phyloP scores from a whole-genome alignment of 1,140 invertebrate genomes.

The Argopecten irradians region DNA sequence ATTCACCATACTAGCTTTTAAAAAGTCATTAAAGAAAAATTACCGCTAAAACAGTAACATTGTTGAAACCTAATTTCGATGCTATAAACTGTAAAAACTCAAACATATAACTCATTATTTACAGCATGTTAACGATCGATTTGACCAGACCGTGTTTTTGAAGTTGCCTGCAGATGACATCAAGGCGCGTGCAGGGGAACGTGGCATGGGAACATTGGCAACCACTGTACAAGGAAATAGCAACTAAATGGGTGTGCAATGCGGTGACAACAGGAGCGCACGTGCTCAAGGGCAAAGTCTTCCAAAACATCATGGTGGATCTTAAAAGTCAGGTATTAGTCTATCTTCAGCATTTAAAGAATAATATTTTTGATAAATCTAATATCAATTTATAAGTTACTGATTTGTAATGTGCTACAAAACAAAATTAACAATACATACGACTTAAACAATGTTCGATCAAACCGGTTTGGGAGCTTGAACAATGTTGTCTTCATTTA shows the following conservation, averaged over 20 bases:
- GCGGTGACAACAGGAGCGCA: constrained; percentile 73
- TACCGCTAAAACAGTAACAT: too few species aligned
- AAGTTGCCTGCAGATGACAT: neutral
- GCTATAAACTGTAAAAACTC: too few species aligned
- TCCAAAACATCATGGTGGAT: constrained; percentile 75
- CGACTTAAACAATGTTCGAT: neutral
- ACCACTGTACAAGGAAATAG: constrained; percentile 58
- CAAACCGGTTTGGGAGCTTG: neutral
- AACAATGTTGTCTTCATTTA: neutral
- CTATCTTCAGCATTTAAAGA: neutral
- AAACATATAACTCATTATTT: too few species aligned
- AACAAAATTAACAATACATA: neutral
- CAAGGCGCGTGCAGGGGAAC: neutral
- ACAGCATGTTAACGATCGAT: neutral
- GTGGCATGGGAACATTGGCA: neutral
- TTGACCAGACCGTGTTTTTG: neutral
- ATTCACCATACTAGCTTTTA: too few species aligned
- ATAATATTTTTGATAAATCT: neutral
- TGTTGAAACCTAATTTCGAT: too few species aligned
- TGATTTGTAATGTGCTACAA: neutral
- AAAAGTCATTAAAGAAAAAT: too few species aligned
- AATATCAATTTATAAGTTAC: neutral
- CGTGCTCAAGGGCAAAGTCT: constrained; percentile 74
- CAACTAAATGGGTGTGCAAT: constrained; percentile 72
- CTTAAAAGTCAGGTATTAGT: constrained; percentile 70